Evolutionary conservation across 1,140 invertebrate genomes (phyloP).

Genomic region (Leptopilina clavipes): DNA sequence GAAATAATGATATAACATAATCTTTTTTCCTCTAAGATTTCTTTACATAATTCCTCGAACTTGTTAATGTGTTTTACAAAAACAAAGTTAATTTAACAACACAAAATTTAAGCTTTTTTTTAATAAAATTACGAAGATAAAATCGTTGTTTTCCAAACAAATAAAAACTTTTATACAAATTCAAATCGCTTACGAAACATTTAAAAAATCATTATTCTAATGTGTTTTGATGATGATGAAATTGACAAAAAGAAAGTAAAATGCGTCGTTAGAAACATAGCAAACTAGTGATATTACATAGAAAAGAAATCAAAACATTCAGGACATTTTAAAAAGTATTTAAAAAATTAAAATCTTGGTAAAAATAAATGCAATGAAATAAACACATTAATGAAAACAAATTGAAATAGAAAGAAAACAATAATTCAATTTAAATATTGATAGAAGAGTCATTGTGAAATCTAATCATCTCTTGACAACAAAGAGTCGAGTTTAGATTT

Average conservation of each 20-base stretch:
- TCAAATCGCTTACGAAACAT: background rate
- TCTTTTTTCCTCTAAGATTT: background rate
- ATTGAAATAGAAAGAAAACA: too few relatives aligned
- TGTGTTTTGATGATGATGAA: background rate
- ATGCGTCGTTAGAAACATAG: background rate
- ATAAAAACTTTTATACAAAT: background rate
- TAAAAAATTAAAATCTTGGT: too few relatives aligned
- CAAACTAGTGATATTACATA: background rate
- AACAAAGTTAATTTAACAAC: background rate
- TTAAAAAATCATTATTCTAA: background rate
- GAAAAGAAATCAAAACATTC: background rate
- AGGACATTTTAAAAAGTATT: background rate
- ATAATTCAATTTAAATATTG: too few relatives aligned
- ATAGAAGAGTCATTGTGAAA: too few relatives aligned
- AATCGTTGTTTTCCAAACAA: background rate
- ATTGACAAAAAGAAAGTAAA: slow-evolving; percentile 5
- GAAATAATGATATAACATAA: too few relatives aligned
- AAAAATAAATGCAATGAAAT: too few relatives aligned
- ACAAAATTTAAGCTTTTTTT: background rate
- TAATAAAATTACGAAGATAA: too few relatives aligned
- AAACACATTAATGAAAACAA: too few relatives aligned
- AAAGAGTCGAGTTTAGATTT: too few relatives aligned
- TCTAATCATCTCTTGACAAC: too few relatives aligned
- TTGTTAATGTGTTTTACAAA: background rate
- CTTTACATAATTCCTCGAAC: background rate